A percentile compares a stretch with the other conserved stretches of the same genome.
Evolutionary conservation across 2,113 vertebrate species (phyloP).

Genomic region (Sakesphorus luctuosus): DNA sequence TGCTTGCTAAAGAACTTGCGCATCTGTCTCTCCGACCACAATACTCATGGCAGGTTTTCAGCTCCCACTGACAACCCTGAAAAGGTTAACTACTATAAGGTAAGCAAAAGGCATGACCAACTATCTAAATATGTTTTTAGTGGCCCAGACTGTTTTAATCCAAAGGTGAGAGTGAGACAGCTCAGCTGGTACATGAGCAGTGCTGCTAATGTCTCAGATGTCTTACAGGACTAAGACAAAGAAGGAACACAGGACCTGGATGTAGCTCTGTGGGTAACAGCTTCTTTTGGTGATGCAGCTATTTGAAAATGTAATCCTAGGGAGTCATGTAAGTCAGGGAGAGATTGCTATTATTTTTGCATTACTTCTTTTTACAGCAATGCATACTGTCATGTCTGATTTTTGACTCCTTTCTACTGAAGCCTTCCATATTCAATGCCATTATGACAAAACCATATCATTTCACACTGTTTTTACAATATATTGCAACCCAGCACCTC

Average conservation of each 20-base stretch:
- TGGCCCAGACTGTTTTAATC: neutral
- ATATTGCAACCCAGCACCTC: slow-evolving; percentile 2
- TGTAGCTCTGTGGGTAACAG: fast-evolving
- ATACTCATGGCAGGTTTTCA: neutral
- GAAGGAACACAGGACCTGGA: neutral
- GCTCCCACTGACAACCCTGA: neutral
- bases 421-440: neutral
- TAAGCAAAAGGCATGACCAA: neutral
- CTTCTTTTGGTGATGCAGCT: neutral
- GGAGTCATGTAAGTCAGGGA: neutral
- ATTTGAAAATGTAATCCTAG: neutral
- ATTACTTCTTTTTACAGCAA: neutral
- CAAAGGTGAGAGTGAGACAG: neutral
- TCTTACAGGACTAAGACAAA: neutral
- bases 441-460: neutral
- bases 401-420: neutral
- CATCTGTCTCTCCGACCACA: fast-evolving
- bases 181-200: fast-evolving
- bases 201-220: neutral
- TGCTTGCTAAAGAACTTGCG: neutral
- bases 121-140: neutral
- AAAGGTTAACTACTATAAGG: neutral
- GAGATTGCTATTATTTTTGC: neutral
- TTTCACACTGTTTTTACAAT: neutral
- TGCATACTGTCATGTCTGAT: neutral